A percentile compares a stretch with the other conserved stretches of the same genome.
phyloP scores from a whole-genome alignment of 2,888 invertebrate genomes.

The Anticlea derivata region DNA sequence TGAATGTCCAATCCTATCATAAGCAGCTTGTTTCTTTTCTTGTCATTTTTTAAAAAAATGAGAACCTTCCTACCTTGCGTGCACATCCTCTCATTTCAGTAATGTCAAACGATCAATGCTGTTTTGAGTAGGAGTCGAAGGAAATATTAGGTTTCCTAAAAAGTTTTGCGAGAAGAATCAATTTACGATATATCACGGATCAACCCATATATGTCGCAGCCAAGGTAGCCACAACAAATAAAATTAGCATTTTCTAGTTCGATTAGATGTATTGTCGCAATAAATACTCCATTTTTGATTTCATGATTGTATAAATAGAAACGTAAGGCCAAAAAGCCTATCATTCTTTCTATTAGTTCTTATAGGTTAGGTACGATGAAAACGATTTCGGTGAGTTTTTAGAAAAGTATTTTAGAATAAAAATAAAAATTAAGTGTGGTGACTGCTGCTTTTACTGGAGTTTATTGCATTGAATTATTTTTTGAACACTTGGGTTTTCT shows the following conservation, averaged over 20 bases:
- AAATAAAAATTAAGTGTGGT: too few relatives aligned
- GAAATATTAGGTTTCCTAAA: constrained; percentile 31
- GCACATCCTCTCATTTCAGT: not conserved
- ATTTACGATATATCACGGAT: constrained; percentile 55
- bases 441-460: too few relatives aligned
- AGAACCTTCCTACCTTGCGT: too few relatives aligned
- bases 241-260: constrained; percentile 75
- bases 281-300: constrained; percentile 74
- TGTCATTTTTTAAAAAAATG: too few relatives aligned
- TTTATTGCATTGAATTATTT: too few relatives aligned
- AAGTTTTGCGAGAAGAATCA: constrained; percentile 23
- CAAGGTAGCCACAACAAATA: constrained; percentile 69
- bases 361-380: constrained; percentile 62
- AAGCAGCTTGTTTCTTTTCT: too few relatives aligned
- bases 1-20: too few relatives aligned
- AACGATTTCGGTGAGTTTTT: constrained; percentile 63
- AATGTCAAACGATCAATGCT: not conserved
- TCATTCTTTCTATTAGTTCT: constrained; percentile 59
- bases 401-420: constrained; percentile 3
- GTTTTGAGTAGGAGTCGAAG: constrained; percentile 29
- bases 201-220: constrained; percentile 62
- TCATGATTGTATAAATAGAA: constrained; percentile 72
- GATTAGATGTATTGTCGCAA: constrained; percentile 62
- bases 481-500: too few relatives aligned
- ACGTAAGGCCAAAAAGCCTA: constrained; percentile 50